A percentile compares a stretch with the other conserved stretches of the same genome.
Evolutionary conservation across 2,113 vertebrate species (phyloP).

Genomic region (Rhinopomastus cyanomelas): DNA sequence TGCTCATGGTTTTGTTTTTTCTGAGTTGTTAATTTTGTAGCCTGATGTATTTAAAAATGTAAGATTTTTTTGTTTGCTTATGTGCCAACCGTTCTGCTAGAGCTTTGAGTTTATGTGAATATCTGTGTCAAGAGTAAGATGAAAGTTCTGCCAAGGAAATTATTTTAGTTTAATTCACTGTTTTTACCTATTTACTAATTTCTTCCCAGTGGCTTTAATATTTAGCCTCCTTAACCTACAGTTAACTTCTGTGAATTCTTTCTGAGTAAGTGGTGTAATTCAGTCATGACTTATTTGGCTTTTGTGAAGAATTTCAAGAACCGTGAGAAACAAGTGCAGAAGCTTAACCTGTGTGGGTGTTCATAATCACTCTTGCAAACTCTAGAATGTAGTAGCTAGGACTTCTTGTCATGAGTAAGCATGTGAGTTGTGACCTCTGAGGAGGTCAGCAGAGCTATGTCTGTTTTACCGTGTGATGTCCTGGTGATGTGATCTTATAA

Average conservation of each 20-base stretch:
- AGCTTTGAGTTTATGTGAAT: neutral
- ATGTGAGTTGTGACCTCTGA: neutral
- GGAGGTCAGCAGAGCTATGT: neutral
- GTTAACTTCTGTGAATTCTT: slow-evolving; percentile 1
- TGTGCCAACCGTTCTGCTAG: neutral
- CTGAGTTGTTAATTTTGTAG: neutral
- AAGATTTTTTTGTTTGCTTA: neutral
- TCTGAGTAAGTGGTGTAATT: neutral
- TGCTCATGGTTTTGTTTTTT: neutral
- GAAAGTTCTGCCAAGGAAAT: neutral
- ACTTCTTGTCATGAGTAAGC: neutral
- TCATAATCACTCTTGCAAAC: neutral
- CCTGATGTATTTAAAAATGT: neutral
- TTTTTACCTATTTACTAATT: neutral
- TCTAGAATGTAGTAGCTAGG: neutral
- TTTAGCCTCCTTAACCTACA: neutral
- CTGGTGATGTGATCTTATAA: neutral
- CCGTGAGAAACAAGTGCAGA: neutral
- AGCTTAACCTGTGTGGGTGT: neutral
- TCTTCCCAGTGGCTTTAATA: neutral
- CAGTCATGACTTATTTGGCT: neutral
- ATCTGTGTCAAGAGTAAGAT: neutral
- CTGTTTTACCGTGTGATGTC: neutral
- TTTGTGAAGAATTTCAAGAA: neutral
- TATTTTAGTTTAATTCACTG: neutral